Percentiles rank a stretch among this genome's conserved stretches.
Conservation (phyloP, 2,888 invertebrate species). For the Meteorus cinctellus region DNA sequence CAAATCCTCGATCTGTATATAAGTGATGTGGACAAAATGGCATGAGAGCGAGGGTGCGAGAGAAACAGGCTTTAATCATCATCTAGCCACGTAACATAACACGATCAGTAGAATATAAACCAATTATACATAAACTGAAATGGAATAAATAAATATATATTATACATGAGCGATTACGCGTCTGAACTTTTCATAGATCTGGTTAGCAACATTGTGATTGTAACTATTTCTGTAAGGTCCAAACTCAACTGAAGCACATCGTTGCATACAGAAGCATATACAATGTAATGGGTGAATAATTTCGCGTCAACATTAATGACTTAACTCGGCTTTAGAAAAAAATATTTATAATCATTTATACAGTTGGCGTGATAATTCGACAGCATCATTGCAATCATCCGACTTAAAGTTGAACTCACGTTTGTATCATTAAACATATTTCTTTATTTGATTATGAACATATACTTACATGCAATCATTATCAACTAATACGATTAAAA, state of each 20-base stretch:
- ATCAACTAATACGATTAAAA: background rate
- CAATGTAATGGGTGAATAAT: too few species aligned
- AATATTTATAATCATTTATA: background rate
- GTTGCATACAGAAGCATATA: too few species aligned
- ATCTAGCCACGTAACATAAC: constrained; percentile 26
- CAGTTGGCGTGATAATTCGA: too few species aligned
- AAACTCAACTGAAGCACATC: background rate
- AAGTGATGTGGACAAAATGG: constrained; percentile 46
- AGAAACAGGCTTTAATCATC: constrained; percentile 35
- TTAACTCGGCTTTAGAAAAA: too few species aligned
- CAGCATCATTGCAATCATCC: background rate
- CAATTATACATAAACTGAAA: constrained; percentile 35
- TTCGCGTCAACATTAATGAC: too few species aligned
- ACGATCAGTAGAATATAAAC: constrained; percentile 43
- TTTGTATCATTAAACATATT: background rate
- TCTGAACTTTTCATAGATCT: background rate
- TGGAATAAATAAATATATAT: constrained; percentile 42
- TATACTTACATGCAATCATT: background rate
- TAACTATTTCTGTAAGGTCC: background rate
- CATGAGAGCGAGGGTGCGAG: constrained; percentile 2
- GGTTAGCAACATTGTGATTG: background rate
- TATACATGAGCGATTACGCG: constrained; percentile 51
- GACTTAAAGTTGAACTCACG: too few species aligned
- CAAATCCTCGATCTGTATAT: constrained; percentile 57
- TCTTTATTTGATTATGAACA: background rate